Evolutionary conservation across 1,140 invertebrate species (phyloP), one percentile per base, ranked within the genome.

Genomic region (Aethina tumida): DNA sequence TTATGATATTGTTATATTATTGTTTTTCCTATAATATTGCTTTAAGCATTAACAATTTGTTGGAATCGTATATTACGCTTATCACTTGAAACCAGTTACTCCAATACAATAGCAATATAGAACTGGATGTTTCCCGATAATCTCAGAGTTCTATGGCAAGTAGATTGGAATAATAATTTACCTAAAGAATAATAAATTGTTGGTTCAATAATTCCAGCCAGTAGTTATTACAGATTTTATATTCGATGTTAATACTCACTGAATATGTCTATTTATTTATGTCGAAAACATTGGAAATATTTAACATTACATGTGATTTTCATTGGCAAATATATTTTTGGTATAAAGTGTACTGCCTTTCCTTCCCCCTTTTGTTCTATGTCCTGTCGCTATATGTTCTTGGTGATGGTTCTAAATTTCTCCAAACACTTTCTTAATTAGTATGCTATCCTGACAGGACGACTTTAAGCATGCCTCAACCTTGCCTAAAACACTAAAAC

Each of bases 311-410:
- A 57, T 59, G 56, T 59, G 55, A 57, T 59, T 52, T 50, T 49
- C 41, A 47, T 50, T 55, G 50, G 49, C 41, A 53, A 59, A 59
- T 57, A 59, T 59, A 59, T 56, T 57, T 57, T 58, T 59, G 43
- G 50, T 55, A 56, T 50, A 48, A 54, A 44, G 18, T 24, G 43
- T 40, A 36, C 28, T 39, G 39, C 41, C 48, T 35, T 52, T 41
- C 22, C 9, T 35, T 35, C 14, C 22, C 7, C 14, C 22, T 14
- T 8, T 35, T 35, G n/a, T 30, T 30, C 8, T 10, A 6, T 30
- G 3, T 35, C 3, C 6, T 30, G 12, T 14, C 28, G 12, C n/a
- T n/a, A n/a, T n/a, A n/a, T n/a, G n/a, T n/a, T n/a, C 26, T 39
- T 12, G 37, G 37, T 39, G 37, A 22, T 29, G 37, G 37, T 32